These are phyloP conservation scores for Champsocephalus gunnari DNA, from an alignment of 2,797 vertebrate genomes.

Conservation along the genomic window DNA sequence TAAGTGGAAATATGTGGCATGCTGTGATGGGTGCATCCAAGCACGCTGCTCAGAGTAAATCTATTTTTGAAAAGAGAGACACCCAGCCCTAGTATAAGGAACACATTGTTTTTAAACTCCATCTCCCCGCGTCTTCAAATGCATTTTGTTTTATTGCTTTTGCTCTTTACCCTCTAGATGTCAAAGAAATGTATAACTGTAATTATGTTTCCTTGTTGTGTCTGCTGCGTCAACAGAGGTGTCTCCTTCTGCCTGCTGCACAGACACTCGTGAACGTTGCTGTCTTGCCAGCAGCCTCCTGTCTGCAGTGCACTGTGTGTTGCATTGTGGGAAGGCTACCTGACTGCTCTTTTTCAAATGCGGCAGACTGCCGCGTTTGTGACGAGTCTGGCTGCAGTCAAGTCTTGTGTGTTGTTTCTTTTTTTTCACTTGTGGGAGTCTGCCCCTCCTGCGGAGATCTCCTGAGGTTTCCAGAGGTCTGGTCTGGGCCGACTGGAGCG, in stretches of 20 bases:
- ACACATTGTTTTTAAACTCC: conserved; percentile 10
- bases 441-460: conserved; percentile 54
- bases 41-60: conserved; percentile 41
- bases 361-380: conserved; percentile 25
- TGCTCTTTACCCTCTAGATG: conserved; percentile 57
- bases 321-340: conserved; percentile 60
- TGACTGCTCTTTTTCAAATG: conserved; percentile 16
- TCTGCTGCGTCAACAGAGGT: conserved; percentile 42
- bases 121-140: neutral
- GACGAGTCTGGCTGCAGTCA: conserved; percentile 39
- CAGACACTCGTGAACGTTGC: conserved; percentile 49
- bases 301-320: conserved; percentile 17
- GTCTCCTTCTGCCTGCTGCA: conserved; percentile 44
- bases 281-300: conserved; percentile 42
- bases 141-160: conserved; percentile 12
- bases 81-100: conserved; percentile 42
- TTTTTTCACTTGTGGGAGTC: conserved; percentile 41
- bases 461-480: conserved; percentile 66
- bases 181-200: conserved; percentile 76
- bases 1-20: conserved; percentile 51
- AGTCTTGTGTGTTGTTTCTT: conserved; percentile 21
- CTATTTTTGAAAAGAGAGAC: conserved; percentile 66
- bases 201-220: conserved; percentile 65
- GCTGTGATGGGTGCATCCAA: conserved; percentile 36
- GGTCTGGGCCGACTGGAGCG: conserved; percentile 56